These are phyloP conservation scores for Luscinia luscinia DNA, from an alignment of 2,797 vertebrate genomes.

Conservation along the genomic window DNA sequence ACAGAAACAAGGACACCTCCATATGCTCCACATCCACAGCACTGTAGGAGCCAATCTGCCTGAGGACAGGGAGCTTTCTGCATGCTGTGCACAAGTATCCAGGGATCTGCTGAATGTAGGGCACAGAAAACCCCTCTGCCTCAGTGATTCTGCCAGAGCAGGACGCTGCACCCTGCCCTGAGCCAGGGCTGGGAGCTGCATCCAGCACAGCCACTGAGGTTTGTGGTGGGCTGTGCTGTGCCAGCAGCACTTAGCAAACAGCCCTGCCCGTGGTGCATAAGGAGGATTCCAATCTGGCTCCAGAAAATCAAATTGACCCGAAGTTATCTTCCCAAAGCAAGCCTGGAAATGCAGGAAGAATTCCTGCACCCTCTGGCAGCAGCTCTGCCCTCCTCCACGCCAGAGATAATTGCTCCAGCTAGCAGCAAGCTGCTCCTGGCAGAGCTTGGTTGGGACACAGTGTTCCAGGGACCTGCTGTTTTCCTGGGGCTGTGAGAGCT, in stretches of 20 bases:
- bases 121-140: background rate
- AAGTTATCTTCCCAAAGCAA: background rate
- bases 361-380: background rate
- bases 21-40: rapidly evolving
- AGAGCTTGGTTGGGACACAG: background rate
- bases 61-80: background rate
- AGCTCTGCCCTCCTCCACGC: background rate
- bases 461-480: background rate
- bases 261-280: rapidly evolving
- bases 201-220: rapidly evolving
- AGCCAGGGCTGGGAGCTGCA: rapidly evolving
- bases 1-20: background rate
- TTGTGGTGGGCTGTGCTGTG: background rate
- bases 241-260: background rate
- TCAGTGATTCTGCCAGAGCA: background rate
- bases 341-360: background rate
- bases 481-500: rapidly evolving
- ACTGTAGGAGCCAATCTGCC: rapidly evolving
- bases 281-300: background rate
- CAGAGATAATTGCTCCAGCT: background rate
- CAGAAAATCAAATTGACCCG: background rate
- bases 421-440: background rate
- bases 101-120: background rate
- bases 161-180: background rate
- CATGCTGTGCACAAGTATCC: rapidly evolving